A percentile compares a stretch with the other conserved stretches of the same genome.
Conservation (phyloP, 2,888 invertebrate genomes). For the Eristalinus aeneus region DNA sequence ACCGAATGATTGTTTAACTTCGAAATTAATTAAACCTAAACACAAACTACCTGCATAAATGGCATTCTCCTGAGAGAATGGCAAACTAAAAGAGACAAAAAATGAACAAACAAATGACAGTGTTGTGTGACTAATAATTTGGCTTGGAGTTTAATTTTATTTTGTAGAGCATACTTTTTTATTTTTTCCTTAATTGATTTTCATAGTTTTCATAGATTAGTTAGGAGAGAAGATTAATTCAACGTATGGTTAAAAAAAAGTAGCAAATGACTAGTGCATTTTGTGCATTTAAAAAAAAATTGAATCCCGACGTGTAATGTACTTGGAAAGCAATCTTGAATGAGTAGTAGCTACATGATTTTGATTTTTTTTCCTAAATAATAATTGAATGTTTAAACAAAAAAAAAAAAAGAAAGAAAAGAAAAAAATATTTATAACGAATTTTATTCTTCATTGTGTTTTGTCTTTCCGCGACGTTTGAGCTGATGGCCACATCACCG, state of each 20-base stretch:
- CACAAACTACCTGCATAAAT: slow-evolving; percentile 18
- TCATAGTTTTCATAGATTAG: slow-evolving; percentile 11
- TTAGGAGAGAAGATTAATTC: slow-evolving; percentile 35
- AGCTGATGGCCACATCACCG: slow-evolving; percentile 80
- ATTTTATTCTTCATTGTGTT: slow-evolving; percentile 80
- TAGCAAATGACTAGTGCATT: slow-evolving; percentile 56
- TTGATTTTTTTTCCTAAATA: slow-evolving; percentile 24
- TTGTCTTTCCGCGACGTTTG: slow-evolving; percentile 82
- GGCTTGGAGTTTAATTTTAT: slow-evolving; percentile 64
- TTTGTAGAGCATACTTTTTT: slow-evolving; percentile 42
- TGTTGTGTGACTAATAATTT: slow-evolving; percentile 72
- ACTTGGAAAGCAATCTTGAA: slow-evolving; percentile 68
- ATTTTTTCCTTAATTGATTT: slow-evolving; percentile 23
- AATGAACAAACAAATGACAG: slow-evolving; percentile 56
- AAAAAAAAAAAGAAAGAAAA: slow-evolving; percentile 67
- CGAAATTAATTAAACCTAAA: slow-evolving; percentile 27
- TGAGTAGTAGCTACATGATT: slow-evolving; percentile 36
- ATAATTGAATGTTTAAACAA: slow-evolving; percentile 68
- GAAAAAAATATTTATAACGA: slow-evolving; percentile 73
- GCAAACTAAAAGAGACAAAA: not conserved
- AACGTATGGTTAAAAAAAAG: slow-evolving; percentile 2
- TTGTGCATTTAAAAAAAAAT: slow-evolving; percentile 56
- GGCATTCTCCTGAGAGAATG: not conserved
- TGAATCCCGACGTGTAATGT: slow-evolving; percentile 44
- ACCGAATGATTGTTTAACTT: slow-evolving; percentile 45